Evolutionary conservation across 2,888 invertebrate genomes (phyloP).

Genomic region (Muschampia plurimacula): DNA sequence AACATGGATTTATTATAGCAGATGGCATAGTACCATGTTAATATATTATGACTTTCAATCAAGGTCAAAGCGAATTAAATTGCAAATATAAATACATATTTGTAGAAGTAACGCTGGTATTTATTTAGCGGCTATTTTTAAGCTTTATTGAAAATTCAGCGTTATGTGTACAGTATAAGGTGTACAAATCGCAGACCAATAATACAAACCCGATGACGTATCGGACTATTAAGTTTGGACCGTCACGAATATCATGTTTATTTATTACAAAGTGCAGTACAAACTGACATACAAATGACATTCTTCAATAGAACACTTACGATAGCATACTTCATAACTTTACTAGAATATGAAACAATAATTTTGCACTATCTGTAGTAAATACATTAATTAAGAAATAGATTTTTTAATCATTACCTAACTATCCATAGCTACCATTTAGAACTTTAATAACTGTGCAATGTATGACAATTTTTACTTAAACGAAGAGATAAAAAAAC

Average conservation of each 20-base stretch:
- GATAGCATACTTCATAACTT: conserved; percentile 33
- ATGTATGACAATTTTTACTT: conserved; percentile 14
- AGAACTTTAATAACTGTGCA: conserved; percentile 11
- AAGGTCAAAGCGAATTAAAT: background rate
- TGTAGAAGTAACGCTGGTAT: conserved; percentile 9
- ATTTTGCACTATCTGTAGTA: conserved; percentile 47
- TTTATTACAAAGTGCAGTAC: conserved; percentile 60
- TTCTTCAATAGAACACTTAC: conserved; percentile 36
- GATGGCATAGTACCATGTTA: background rate
- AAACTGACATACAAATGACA: conserved; percentile 55
- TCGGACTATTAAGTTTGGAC: conserved; percentile 42
- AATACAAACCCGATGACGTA: conserved; percentile 63
- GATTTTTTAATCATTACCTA: conserved; percentile 35
- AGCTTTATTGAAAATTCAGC: conserved; percentile 1
- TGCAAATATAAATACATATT: conserved; percentile 4
- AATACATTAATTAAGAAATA: conserved; percentile 37
- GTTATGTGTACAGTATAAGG: conserved; percentile 4
- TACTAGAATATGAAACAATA: conserved; percentile 43
- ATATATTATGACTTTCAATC: conserved; percentile 3
- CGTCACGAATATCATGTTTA: conserved; percentile 64
- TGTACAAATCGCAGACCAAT: conserved; percentile 37
- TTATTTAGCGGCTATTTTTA: conserved; percentile 8
- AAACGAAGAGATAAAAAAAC: conserved; percentile 2
- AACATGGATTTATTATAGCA: conserved; percentile 2
- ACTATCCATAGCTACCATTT: conserved; percentile 26